A percentile compares a stretch with the other conserved stretches of the same genome.
phyloP scores from a whole-genome alignment of 2,113 vertebrate genomes.

The Anolis sagrei region DNA sequence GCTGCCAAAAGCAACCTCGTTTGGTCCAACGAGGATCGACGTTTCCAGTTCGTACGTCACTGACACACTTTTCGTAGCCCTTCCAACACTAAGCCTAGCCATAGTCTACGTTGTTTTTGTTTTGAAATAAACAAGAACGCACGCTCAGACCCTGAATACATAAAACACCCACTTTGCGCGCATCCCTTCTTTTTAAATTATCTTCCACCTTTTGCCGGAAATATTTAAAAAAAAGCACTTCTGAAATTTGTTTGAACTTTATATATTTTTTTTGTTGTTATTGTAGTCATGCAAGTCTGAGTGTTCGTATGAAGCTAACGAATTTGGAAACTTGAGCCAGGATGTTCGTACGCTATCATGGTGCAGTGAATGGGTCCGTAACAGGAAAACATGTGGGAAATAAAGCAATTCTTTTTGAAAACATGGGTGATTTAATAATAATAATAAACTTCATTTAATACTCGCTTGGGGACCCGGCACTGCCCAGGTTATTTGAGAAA shows the following conservation, averaged over 20 bases:
- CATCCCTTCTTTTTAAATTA: constrained; percentile 29
- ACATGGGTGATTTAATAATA: no score
- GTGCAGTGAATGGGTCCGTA: background rate
- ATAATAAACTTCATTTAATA: no score
- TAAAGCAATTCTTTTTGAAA: background rate
- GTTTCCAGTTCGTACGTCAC: constrained; percentile 35
- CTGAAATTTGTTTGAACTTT: constrained; percentile 32
- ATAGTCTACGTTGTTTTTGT: constrained; percentile 25
- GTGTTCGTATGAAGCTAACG: constrained; percentile 11
- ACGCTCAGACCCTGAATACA: background rate
- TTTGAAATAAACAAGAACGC: background rate
- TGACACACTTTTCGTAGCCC: constrained; percentile 38
- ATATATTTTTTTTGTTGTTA: constrained; percentile 35
- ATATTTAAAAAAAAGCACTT: constrained; percentile 58
- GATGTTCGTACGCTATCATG: fast-evolving
- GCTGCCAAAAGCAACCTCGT: background rate
- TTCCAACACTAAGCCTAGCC: constrained; percentile 54
- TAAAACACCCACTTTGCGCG: background rate
- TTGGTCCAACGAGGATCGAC: constrained; percentile 18
- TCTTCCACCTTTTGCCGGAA: constrained; percentile 22
- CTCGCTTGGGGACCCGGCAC: no score
- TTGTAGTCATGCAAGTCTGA: constrained; percentile 28
- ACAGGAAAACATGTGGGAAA: constrained; percentile 15
- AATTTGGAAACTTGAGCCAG: background rate
- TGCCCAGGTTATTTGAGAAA: no score